phyloP scores from a whole-genome alignment of 2,797 vertebrate genomes.

The Eulemur coronatus region DNA sequence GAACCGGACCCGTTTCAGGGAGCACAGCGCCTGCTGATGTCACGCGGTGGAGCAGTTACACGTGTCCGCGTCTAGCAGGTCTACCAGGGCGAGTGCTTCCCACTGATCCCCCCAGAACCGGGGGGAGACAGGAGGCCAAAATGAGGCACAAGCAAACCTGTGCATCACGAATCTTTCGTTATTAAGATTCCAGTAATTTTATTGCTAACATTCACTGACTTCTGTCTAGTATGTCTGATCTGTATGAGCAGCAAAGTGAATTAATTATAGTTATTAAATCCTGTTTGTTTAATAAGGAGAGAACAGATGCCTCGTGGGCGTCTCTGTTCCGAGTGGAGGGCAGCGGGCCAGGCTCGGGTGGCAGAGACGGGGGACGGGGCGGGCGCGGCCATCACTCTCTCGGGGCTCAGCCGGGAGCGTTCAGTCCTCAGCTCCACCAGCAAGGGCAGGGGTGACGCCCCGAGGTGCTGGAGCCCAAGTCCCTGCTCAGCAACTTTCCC shows the following conservation, averaged over 20 bases:
- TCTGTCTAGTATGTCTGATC: not conserved
- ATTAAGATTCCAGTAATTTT: not conserved
- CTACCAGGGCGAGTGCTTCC: too few relatives aligned
- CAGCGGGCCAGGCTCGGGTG: not conserved
- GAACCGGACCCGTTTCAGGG: not conserved
- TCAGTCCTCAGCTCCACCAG: not conserved
- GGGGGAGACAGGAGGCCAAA: not conserved
- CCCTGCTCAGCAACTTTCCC: too few relatives aligned
- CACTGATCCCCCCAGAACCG: fast-evolving
- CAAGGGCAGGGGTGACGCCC: not conserved
- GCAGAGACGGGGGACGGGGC: not conserved
- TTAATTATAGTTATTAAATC: not conserved
- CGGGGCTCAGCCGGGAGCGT: fast-evolving
- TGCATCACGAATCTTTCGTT: not conserved
- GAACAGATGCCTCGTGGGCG: not conserved
- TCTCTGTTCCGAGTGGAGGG: not conserved
- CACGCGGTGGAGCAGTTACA: not conserved
- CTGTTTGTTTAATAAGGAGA: not conserved
- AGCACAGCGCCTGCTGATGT: fast-evolving
- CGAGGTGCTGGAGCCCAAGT: not conserved
- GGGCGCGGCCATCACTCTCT: not conserved
- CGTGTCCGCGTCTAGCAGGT: too few relatives aligned
- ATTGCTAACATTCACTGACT: not conserved
- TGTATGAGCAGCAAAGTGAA: not conserved
- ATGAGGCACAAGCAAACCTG: not conserved